Evolutionary conservation across 2,113 vertebrate species (phyloP).

Genomic region (Alexandromys fortis): DNA sequence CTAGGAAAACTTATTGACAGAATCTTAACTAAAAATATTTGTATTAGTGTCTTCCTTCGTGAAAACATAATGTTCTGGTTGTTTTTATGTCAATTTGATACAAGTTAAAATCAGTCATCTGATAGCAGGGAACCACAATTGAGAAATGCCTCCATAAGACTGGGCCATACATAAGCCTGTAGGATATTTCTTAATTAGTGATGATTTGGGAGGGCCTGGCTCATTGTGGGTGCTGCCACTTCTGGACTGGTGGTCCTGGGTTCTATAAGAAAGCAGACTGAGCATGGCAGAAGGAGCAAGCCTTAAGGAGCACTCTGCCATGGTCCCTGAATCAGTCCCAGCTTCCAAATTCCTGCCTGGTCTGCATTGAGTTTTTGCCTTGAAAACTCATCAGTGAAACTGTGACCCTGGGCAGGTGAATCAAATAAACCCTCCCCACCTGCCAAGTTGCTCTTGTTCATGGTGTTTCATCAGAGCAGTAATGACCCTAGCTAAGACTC

Average conservation of each 20-base stretch:
- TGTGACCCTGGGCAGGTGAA: neutral
- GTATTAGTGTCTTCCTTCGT: neutral
- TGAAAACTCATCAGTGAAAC: neutral
- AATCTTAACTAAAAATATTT: neutral
- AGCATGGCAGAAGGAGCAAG: neutral
- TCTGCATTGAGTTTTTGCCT: neutral
- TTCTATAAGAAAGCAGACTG: neutral
- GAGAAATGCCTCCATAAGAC: neutral
- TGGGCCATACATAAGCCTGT: neutral
- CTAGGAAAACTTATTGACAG: slow-evolving; percentile 1
- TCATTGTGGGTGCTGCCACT: neutral
- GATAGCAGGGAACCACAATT: neutral
- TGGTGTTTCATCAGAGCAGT: neutral
- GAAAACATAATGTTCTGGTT: neutral
- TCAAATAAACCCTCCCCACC: neutral
- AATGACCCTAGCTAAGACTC: neutral
- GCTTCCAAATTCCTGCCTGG: neutral
- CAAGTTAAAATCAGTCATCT: neutral
- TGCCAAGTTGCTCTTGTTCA: neutral
- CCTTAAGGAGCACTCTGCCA: no score
- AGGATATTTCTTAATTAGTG: neutral
- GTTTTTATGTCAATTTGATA: neutral
- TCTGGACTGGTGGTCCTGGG: neutral
- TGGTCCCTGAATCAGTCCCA: neutral
- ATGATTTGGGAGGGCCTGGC: no score